Conservation (phyloP, 2,888 invertebrate genomes). For the Exephanes ischioxanthus region DNA sequence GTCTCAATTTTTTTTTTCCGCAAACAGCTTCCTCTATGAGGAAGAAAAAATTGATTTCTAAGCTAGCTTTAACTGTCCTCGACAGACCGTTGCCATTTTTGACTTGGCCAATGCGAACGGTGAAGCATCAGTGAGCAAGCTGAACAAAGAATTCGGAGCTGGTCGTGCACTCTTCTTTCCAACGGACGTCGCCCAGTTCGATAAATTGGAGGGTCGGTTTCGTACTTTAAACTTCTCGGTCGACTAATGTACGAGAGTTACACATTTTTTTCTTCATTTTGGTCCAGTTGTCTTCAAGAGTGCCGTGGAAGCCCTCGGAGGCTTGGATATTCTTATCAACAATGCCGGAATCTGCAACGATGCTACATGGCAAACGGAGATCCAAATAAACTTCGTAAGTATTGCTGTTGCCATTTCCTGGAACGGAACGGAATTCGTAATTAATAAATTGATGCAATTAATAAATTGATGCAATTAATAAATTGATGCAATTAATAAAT, state of each 20-base stretch:
- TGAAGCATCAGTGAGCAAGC: constrained; percentile 83
- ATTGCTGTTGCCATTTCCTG: neutral
- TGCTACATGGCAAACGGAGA: constrained; percentile 77
- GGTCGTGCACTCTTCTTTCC: constrained; percentile 84
- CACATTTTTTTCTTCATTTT: neutral
- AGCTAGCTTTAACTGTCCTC: too few relatives aligned
- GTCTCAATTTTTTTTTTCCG: neutral
- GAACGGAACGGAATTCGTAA: too few relatives aligned
- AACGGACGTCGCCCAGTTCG: constrained; percentile 85
- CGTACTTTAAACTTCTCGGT: neutral
- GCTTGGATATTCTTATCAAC: constrained; percentile 27
- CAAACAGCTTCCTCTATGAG: too few relatives aligned
- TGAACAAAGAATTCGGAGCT: constrained; percentile 85
- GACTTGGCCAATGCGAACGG: constrained; percentile 84
- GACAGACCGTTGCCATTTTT: constrained; percentile 80
- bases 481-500: too few relatives aligned
- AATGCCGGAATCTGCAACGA: constrained; percentile 71
- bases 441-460: too few relatives aligned
- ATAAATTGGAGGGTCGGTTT: constrained; percentile 83
- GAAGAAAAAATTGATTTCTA: too few relatives aligned
- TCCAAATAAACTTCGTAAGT: constrained; percentile 81
- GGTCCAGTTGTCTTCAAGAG: constrained; percentile 83
- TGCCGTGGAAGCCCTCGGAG: constrained; percentile 83
- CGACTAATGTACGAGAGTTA: neutral
- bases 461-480: too few relatives aligned